Conservation (phyloP, 2,113 vertebrate genomes). For the Saccopteryx bilineata region DNA sequence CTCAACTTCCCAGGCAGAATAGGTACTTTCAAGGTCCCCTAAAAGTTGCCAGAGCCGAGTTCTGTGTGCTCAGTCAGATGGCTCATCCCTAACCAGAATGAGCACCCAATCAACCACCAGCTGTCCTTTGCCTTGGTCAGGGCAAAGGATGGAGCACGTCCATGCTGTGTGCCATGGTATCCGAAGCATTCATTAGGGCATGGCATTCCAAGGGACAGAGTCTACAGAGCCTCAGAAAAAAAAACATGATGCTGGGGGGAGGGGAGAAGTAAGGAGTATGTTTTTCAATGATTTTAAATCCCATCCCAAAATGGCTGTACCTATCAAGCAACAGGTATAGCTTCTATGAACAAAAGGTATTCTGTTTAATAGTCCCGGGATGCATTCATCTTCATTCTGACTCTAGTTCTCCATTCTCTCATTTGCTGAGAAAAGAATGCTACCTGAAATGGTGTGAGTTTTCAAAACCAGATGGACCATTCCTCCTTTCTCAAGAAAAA, state of each 20-base stretch:
- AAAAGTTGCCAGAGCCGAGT: neutral
- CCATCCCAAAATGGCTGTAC: slow-evolving; percentile 53
- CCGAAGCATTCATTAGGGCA: neutral
- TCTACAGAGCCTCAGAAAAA: neutral
- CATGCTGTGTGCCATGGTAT: neutral
- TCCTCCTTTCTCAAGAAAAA: slow-evolving; percentile 40
- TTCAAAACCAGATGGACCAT: slow-evolving; percentile 31
- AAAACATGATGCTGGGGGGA: neutral
- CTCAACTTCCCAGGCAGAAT: neutral
- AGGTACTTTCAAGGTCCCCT: neutral
- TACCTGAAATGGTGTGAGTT: slow-evolving; percentile 44
- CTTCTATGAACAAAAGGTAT: slow-evolving; percentile 73
- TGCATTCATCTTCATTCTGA: slow-evolving; percentile 57
- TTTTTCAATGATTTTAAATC: slow-evolving; percentile 51
- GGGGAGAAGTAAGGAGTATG: neutral
- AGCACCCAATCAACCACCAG: neutral
- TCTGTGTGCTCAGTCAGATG: neutral
- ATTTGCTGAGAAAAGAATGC: slow-evolving; percentile 41
- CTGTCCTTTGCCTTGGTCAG: neutral
- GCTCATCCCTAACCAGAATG: neutral
- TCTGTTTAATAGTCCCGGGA: slow-evolving; percentile 17
- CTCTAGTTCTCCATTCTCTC: slow-evolving; percentile 44
- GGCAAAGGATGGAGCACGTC: neutral
- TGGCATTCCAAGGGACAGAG: neutral
- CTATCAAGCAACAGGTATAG: slow-evolving; percentile 67